Percentiles rank a stretch among this genome's conserved stretches.
These are phyloP conservation scores for Clarias batrachus DNA, from an alignment of 2,113 vertebrate species.

Conservation along the genomic window DNA sequence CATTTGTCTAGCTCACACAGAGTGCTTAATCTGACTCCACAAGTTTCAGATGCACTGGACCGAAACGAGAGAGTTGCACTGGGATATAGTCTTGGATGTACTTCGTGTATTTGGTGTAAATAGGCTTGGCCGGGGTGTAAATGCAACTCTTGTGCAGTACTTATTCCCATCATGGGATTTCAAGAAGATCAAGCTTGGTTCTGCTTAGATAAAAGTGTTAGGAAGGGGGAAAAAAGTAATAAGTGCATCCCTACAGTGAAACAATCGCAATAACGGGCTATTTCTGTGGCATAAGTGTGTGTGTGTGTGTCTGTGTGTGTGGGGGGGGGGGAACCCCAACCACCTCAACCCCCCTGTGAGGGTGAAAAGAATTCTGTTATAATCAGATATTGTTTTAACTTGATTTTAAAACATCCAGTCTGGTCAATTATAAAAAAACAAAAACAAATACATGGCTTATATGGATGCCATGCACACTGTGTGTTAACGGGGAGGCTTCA, in stretches of 20 bases:
- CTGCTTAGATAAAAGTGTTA: neutral
- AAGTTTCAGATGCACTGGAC: slow-evolving; percentile 22
- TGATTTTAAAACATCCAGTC: neutral
- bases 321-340: rapidly evolving
- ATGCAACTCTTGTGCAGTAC: neutral
- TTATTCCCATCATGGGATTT: neutral
- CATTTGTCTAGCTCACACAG: slow-evolving; percentile 18
- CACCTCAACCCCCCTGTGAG: no score
- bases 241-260: neutral
- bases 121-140: neutral
- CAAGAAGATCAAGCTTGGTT: neutral
- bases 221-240: neutral
- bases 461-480: no score
- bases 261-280: neutral
- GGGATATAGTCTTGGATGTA: slow-evolving; percentile 6
- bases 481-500: no score
- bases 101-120: neutral
- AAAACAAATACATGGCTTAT: no score
- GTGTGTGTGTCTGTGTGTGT: no score
- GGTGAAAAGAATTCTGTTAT: neutral
- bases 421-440: no score
- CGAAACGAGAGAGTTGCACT: neutral
- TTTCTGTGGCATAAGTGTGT: neutral
- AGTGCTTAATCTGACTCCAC: slow-evolving; percentile 25
- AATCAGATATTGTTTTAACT: neutral